Evolutionary conservation across 2,888 invertebrate genomes (phyloP), one percentile per base, ranked within the genome.

Genomic region (Drosophila planitibia): DNA sequence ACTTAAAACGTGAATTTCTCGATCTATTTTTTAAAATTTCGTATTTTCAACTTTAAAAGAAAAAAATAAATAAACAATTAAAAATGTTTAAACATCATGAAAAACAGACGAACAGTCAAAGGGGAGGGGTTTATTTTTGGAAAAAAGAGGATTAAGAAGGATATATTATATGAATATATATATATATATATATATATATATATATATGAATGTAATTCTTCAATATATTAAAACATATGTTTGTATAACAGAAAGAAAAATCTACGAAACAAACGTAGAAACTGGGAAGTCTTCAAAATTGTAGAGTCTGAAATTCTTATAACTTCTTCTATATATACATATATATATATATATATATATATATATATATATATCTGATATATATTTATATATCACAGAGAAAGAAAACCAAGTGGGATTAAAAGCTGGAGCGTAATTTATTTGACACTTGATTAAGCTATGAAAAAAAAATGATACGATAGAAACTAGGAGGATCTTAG

Each of bases 401-500:
- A 37, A 47, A 47, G n/a, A 44, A 44, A 44, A 14, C 22, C 22
- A 47, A 7, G 14, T 47, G 47, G 22, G 0, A 9, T 25, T 25
- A 9, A 25, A 47, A 47, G 7, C 7, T 16, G 47, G 2, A 47
- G 16, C 9, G 47, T 5, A 22, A 28, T 69, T 68, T 70, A 47
- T 70, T 70, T 44, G 32, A 44, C 2, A 37, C 1, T 58, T 25
- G 19, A 16, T 52, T 32, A 66, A 1, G 32, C 60, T 49, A 59
- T 0, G 1, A 25, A 47, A 25, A 28, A 28, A 51, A 28, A 1
- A 16, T 25, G 4, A 47, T 12, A 28, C 28, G 19, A 44, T 67
- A 37, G 14, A 58, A 25, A 22, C 60, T 78, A 58, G 28, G 14
- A 12, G 25, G 44, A 19, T 49, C 57, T 95, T 96, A 98, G 93